A percentile compares a stretch with the other conserved stretches of the same genome.
Evolutionary conservation across 2,888 invertebrate genomes (phyloP).

Genomic region (Ormyrus pomaceus): DNA sequence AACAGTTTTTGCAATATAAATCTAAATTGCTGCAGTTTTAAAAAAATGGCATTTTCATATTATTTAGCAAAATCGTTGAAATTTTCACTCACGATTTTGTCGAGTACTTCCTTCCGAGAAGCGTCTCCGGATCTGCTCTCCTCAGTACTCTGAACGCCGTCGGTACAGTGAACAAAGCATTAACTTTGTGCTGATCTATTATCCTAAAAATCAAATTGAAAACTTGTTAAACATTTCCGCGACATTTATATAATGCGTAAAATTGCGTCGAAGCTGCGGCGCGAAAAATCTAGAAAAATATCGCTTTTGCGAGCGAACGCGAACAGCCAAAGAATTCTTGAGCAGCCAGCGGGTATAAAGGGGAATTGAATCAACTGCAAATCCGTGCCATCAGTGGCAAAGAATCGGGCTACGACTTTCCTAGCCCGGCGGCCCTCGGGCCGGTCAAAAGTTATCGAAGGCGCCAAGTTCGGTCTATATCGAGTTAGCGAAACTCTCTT

Average conservation of each 20-base stretch:
- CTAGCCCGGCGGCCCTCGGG: no score
- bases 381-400: no score
- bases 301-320: no score
- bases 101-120: conserved; percentile 83
- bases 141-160: conserved; percentile 92
- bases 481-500: no score
- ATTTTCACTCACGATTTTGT: conserved; percentile 79
- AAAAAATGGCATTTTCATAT: background rate
- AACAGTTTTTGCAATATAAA: no score
- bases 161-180: conserved; percentile 92
- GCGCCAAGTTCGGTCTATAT: no score
- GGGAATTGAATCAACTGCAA: no score
- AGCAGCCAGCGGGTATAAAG: no score
- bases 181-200: conserved; percentile 90
- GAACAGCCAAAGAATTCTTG: no score
- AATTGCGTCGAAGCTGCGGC: background rate
- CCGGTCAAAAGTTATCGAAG: no score
- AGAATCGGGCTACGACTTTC: no score
- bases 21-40: no score
- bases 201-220: conserved; percentile 78
- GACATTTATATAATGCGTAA: background rate
- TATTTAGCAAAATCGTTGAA: background rate
- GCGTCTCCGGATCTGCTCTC: conserved; percentile 86
- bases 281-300: background rate
- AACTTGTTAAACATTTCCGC: background rate